Base-by-base conservation (phyloP, 2,797 vertebrate genomes). In the Cyclura pinguis region DNA sequence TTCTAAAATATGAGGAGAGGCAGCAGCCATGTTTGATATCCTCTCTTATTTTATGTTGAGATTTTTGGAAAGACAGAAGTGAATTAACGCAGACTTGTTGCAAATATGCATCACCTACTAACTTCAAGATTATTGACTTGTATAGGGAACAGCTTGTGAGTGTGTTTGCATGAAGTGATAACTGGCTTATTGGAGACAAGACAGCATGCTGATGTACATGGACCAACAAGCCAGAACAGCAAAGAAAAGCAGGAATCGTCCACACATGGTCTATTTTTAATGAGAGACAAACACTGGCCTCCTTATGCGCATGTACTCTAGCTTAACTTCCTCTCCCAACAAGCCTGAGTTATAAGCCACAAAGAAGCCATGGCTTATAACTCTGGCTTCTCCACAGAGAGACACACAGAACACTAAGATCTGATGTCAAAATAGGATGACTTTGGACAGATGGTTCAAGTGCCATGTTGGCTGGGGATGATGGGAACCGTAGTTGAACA, bases 1-100 rank as follows among this genome's bases (percentile, higher is more conserved):
- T 6, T n/a, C 55, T 87, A 76, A 6, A 29, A 90, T 73, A 94
- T 64, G 91, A 42, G 88, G 27, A 32, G 67, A 20, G 29, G 67
- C 12, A 32, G 27, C 16, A 72, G 22, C 22, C 62, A 22, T 64
- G 13, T 76, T 76, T 76, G 35, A 38, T 35, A 38, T 74, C 4
- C 73, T 76, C 35, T 72, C 32, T 38, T 18, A 38, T 38, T 38
- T 20, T 35, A 62, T 62, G 59, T 22, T 62, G 59, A 20, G 20
- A 38, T 74, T 38, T 38, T 20, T 74, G 16, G 73, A 52, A 80
- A 80, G 13, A 55, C 24, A 80, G 29, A 55, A 32, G 5, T 32
- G 47, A 6, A 80, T 5, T 29, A 52, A 55, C 13, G 24, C 24
- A 42, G 22, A 16, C 6, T 9, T 16, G 35, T 32, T 35, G 38